These are phyloP conservation scores for Andrena chrysosceles DNA, from an alignment of 2,888 invertebrate genomes.

Conservation along the genomic window DNA sequence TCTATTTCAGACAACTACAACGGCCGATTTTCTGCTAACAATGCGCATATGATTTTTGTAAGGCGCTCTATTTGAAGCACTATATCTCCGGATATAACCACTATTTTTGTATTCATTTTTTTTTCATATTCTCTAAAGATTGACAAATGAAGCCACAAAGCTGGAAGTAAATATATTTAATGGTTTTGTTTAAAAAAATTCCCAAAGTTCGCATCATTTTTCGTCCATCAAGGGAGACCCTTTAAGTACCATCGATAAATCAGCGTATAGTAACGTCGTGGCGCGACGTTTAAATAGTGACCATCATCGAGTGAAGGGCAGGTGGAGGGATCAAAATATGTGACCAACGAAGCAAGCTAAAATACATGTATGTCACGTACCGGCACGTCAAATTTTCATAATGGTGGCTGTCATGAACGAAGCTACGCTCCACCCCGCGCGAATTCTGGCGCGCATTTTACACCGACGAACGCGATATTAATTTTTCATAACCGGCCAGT, in stretches of 20 bases:
- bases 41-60: no score
- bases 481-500: constrained; percentile 15
- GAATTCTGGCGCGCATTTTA: constrained; percentile 18
- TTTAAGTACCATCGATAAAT: constrained; percentile 57
- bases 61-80: no score
- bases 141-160: no score
- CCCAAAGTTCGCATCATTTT: constrained; percentile 7
- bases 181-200: no score
- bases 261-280: constrained; percentile 38
- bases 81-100: no score
- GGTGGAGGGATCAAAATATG: constrained; percentile 45
- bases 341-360: constrained; percentile 45
- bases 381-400: constrained; percentile 55
- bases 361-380: constrained; percentile 51
- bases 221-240: constrained; percentile 33
- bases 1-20: no score
- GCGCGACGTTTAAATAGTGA: constrained; percentile 58
- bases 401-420: constrained; percentile 47
- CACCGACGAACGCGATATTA: neutral
- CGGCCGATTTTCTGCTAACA: no score
- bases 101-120: no score
- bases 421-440: neutral
- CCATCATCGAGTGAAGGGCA: constrained; percentile 44
- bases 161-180: no score
- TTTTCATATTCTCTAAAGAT: no score